Evolutionary conservation across 2,888 invertebrate species (phyloP).

Genomic region (Emmelina monodactyla): DNA sequence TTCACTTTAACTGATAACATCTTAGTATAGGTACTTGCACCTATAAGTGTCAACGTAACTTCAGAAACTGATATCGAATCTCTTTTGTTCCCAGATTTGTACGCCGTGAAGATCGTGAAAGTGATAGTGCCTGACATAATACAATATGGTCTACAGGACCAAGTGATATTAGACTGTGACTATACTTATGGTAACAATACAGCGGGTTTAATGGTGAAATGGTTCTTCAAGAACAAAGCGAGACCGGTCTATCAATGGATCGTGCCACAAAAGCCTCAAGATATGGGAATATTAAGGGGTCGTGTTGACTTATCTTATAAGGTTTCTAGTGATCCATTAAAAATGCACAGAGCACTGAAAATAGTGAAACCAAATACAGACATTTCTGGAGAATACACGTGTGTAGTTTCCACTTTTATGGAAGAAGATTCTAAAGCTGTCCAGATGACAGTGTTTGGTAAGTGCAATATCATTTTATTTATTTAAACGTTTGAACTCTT

Average conservation of each 20-base stretch:
- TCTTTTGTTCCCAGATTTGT: conserved; percentile 61
- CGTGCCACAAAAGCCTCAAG: conserved; percentile 70
- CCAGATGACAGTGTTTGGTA: conserved; percentile 74
- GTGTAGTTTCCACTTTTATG: conserved; percentile 74
- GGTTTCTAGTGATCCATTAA: conserved; percentile 71
- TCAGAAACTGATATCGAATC: too few species aligned
- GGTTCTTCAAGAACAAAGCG: conserved; percentile 74
- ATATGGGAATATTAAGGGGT: conserved; percentile 63
- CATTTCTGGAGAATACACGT: conserved; percentile 77
- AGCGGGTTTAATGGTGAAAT: conserved; percentile 76
- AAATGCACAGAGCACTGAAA: conserved; percentile 75
- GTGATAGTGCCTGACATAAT: conserved; percentile 70
- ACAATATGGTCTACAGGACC: conserved; percentile 67
- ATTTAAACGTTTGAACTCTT: too few species aligned
- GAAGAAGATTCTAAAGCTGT: conserved; percentile 73
- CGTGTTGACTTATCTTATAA: conserved; percentile 71
- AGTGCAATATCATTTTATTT: too few species aligned
- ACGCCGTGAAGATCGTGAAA: conserved; percentile 68
- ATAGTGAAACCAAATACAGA: conserved; percentile 76
- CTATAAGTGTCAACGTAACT: too few species aligned
- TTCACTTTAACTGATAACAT: too few species aligned
- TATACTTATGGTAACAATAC: conserved; percentile 70
- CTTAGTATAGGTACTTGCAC: too few species aligned
- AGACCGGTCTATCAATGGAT: conserved; percentile 83
- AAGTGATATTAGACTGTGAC: conserved; percentile 77